Conservation (phyloP, 2,113 vertebrate species). For the Tupaia tana region DNA sequence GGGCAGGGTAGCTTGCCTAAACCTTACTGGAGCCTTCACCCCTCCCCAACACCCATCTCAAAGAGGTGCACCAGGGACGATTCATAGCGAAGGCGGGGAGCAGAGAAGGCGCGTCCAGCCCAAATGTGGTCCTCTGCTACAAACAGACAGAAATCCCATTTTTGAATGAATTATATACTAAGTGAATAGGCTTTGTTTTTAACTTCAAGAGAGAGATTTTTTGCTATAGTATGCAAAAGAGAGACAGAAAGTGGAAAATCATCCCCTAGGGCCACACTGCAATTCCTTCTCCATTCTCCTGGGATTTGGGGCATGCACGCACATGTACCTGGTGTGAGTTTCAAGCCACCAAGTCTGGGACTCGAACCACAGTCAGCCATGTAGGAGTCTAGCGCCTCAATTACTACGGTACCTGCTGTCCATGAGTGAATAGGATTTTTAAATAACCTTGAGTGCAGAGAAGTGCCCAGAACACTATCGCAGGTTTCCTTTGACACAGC, state of each 20-base stretch:
- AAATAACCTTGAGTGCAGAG: conserved; percentile 28
- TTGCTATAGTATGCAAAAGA: no score
- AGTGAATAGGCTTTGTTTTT: not conserved
- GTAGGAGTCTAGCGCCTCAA: no score
- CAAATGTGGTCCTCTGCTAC: not conserved
- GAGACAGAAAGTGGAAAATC: no score
- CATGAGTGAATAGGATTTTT: not conserved
- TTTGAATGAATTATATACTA: not conserved
- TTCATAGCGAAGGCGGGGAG: not conserved
- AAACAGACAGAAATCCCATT: not conserved
- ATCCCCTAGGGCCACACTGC: no score
- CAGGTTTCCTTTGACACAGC: not conserved
- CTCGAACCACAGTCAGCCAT: no score
- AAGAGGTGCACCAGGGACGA: not conserved
- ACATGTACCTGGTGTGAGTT: no score
- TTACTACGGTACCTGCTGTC: no score
- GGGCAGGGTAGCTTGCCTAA: not conserved
- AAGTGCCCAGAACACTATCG: not conserved
- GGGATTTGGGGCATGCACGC: no score
- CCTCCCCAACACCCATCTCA: not conserved
- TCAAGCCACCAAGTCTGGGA: no score
- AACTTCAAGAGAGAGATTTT: no score
- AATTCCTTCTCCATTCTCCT: no score
- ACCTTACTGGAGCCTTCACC: not conserved
- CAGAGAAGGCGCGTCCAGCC: not conserved